A percentile compares a stretch with the other conserved stretches of the same genome.
Evolutionary conservation across 2,888 invertebrate genomes (phyloP).

Genomic region (Acronicta aceris): DNA sequence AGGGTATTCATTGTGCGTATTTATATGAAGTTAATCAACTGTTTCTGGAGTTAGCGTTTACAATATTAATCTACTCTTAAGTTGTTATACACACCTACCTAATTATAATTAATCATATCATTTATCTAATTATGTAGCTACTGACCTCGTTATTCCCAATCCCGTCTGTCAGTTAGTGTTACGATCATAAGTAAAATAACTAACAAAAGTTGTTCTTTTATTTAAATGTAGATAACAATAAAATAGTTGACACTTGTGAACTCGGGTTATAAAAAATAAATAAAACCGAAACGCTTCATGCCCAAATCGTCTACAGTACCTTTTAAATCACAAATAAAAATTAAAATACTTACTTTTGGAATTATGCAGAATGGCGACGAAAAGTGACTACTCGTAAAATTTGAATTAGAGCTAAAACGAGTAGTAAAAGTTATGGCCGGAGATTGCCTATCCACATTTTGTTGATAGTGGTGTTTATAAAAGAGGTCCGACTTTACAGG

Average conservation of each 20-base stretch:
- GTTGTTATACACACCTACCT: too few relatives aligned
- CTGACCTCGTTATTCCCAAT: too few relatives aligned
- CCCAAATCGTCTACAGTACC: conserved; percentile 4
- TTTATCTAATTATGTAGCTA: too few relatives aligned
- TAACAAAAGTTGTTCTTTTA: background rate
- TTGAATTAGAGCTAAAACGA: conserved; percentile 41
- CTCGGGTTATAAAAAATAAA: conserved; percentile 12
- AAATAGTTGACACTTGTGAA: conserved; percentile 24
- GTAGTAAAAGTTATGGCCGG: conserved; percentile 47
- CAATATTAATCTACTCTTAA: too few relatives aligned
- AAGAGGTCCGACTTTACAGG: conserved; percentile 69
- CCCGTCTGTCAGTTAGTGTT: too few relatives aligned
- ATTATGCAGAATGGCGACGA: conserved; percentile 19
- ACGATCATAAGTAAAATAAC: too few relatives aligned
- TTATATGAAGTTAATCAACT: too few relatives aligned
- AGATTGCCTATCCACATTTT: conserved; percentile 53
- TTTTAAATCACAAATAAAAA: conserved; percentile 28
- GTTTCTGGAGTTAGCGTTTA: too few relatives aligned
- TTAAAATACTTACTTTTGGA: conserved; percentile 19
- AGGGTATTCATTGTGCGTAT: too few relatives aligned
- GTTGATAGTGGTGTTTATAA: conserved; percentile 65
- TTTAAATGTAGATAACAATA: conserved; percentile 5
- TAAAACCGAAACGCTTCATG: too few relatives aligned
- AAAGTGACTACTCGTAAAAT: conserved; percentile 31
- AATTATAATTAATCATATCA: too few relatives aligned